Conservation (phyloP, 1,140 invertebrate genomes). For the Subanguina moxae region DNA sequence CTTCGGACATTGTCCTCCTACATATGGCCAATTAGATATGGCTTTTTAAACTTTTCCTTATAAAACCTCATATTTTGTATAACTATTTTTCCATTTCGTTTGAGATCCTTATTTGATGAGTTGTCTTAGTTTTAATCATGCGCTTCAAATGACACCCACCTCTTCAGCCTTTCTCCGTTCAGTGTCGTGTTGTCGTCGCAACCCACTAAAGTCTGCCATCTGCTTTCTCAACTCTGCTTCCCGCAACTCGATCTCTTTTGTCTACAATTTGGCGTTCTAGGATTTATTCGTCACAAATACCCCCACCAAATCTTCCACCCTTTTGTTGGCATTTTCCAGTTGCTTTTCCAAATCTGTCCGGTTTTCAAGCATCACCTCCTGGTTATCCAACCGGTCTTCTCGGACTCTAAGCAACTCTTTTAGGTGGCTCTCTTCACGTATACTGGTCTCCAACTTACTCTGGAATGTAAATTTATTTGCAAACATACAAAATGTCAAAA, state of each 20-base stretch:
- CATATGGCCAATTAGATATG: too few relatives aligned
- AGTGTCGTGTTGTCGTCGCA: conserved; percentile 23
- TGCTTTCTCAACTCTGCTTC: conserved; percentile 25
- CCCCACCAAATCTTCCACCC: conserved; percentile 26
- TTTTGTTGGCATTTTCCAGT: conserved; percentile 29
- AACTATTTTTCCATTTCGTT: too few relatives aligned
- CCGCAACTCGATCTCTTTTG: conserved; percentile 29
- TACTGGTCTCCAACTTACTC: conserved; percentile 22
- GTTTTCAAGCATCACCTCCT: conserved; percentile 28
- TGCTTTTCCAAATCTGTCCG: conserved; percentile 23
- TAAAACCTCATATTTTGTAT: too few relatives aligned
- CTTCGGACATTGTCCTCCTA: too few relatives aligned
- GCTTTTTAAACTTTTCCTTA: too few relatives aligned
- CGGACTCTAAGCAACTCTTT: conserved; percentile 19
- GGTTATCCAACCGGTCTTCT: conserved; percentile 22
- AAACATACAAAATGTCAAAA: not conserved
- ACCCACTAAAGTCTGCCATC: conserved; percentile 10
- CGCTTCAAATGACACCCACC: too few relatives aligned
- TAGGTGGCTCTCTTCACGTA: conserved; percentile 22
- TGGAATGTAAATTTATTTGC: conserved; percentile 14
- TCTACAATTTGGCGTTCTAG: too few relatives aligned
- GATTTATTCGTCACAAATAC: not conserved
- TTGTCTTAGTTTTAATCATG: too few relatives aligned
- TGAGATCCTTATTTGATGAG: too few relatives aligned
- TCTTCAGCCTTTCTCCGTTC: conserved; percentile 28